Base-by-base conservation (phyloP, 2,888 invertebrate species). In the Xylota segnis region DNA sequence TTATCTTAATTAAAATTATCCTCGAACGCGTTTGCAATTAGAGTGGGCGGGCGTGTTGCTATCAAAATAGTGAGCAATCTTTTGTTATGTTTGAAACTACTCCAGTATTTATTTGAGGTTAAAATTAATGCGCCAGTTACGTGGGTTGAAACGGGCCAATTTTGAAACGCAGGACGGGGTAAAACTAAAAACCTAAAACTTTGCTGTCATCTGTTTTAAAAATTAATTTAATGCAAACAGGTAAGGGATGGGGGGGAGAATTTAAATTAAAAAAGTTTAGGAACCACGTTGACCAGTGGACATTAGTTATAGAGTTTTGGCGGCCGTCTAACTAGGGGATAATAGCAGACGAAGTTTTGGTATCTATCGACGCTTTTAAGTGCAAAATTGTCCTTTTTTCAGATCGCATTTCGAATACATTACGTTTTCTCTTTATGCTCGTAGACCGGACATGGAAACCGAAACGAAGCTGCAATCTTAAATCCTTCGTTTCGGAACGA, bases 101-200 rank as follows among this genome's bases (percentile, higher is more conserved):
- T 68, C 16, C 54, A 68, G 43, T 68, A 68, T 68, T 68, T 54
- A 68, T 68, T 68, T 54, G 54, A 56, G 54, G 68, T 68, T 68
- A 68, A 68, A 68, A 43, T 68, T 68, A 68, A 68, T 68, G 68
- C 29, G 32, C 54, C 54, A 68, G 12, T 54, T 68, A 54, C 54
- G 40, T 54, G 68, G 43, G 5, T 16, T 66, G 18, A 54, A 40
- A 14, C 52, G 27, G 12, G 52, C 14, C 5, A 34, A 50, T 50
- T 65, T 34, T n/a, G n/a, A n/a, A 37, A n/a, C 16, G 6, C 6
- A 54, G 7, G 18, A 63, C 32, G 43, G 34, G n/a, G 54, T 23
- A 9, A 5, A 32, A 52, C 66, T 52, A 37, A 23, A 52, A n/a
- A n/a, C n/a, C 23, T 32, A 7, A 50, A 52, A 34, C n/a, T 37